Evolutionary conservation across 2,797 vertebrate species (phyloP).

Genomic region (Columba guinea): DNA sequence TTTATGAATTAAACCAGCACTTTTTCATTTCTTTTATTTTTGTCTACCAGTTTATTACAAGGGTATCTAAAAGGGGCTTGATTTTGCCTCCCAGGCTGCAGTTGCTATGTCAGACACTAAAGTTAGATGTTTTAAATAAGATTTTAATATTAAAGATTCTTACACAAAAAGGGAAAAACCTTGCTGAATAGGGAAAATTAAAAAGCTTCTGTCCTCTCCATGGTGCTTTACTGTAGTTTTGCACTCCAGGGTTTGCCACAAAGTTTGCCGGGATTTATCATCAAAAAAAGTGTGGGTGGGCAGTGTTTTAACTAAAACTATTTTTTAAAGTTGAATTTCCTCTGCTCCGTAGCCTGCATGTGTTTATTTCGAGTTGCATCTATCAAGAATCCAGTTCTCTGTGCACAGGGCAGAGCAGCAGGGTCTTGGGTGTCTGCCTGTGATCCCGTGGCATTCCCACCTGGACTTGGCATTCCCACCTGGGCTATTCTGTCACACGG

Average conservation of each 20-base stretch:
- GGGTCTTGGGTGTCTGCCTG: not conserved
- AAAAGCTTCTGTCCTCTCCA: not conserved
- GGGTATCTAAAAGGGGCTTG: not conserved
- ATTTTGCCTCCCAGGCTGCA: conserved; percentile 34
- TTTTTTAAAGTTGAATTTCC: not conserved
- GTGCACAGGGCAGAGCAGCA: not conserved
- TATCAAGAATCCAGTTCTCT: not conserved
- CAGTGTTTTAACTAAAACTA: not conserved
- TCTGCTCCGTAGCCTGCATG: not conserved
- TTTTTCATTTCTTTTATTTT: conserved; percentile 28
- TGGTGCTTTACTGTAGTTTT: not conserved
- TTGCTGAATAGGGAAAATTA: not conserved
- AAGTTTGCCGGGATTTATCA: not conserved
- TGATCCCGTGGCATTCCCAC: not conserved
- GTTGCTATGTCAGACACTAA: conserved; percentile 7
- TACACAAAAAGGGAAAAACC: not conserved
- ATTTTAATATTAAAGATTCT: conserved; percentile 11
- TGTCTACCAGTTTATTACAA: conserved; percentile 32
- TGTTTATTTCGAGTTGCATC: not conserved
- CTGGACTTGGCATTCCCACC: not conserved
- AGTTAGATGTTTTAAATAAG: not conserved
- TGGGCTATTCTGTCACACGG: not conserved
- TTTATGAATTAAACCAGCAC: conserved; percentile 17
- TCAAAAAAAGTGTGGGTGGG: not conserved
- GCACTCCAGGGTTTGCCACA: not conserved